Percentiles rank a stretch among this genome's conserved stretches.
phyloP scores from a whole-genome alignment of 2,113 vertebrate species.

The Nesoenas mayeri region DNA sequence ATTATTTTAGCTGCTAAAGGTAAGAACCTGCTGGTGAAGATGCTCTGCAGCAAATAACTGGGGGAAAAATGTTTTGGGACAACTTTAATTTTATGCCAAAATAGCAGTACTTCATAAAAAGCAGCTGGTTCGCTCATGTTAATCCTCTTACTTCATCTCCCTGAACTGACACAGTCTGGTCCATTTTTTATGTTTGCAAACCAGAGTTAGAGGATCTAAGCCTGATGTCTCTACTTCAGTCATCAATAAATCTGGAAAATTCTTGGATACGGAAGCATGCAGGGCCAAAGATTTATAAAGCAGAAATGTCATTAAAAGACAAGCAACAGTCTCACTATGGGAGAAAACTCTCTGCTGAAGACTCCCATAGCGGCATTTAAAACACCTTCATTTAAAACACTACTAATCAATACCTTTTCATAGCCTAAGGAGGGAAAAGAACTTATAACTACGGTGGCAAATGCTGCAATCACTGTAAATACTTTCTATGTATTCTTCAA shows the following conservation, averaged over 20 bases:
- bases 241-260: neutral
- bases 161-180: neutral
- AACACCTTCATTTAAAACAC: slow-evolving; percentile 16
- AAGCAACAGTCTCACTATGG: neutral
- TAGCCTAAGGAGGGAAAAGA: neutral
- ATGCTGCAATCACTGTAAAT: neutral
- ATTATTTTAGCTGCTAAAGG: slow-evolving; percentile 46
- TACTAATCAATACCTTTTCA: slow-evolving; percentile 32
- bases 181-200: neutral
- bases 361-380: neutral
- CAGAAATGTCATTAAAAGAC: neutral
- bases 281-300: neutral
- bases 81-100: neutral
- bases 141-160: neutral
- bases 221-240: neutral
- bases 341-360: neutral
- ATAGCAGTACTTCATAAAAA: neutral
- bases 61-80: neutral
- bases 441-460: neutral
- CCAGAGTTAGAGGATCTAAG: neutral
- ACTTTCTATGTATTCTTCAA: slow-evolving; percentile 52
- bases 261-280: neutral
- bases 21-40: slow-evolving; percentile 23
- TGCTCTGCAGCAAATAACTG: neutral
- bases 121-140: neutral